Percentiles rank a stretch among this genome's conserved stretches.
Conservation (phyloP, 2,888 invertebrate genomes). For the Venustoraphidia nigricollis region DNA sequence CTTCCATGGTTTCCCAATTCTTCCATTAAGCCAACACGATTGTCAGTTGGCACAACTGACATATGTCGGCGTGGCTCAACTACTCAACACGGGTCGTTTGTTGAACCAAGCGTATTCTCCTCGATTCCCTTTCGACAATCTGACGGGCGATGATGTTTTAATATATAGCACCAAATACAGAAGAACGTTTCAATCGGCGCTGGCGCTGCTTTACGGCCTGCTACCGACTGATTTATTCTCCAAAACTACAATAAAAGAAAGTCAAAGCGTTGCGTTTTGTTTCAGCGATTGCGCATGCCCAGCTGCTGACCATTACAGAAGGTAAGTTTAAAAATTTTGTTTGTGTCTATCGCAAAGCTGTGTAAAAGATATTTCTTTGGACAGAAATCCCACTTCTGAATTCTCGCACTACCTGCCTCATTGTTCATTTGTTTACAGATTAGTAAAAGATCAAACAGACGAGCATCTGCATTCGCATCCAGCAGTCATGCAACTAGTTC, state of each 20-base stretch:
- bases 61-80: conserved; percentile 64
- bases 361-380: too few relatives aligned
- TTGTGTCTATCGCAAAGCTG: too few relatives aligned
- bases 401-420: neutral
- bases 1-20: conserved; percentile 69
- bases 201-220: conserved; percentile 61
- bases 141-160: conserved; percentile 40
- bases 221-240: conserved; percentile 49
- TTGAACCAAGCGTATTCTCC: conserved; percentile 42
- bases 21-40: conserved; percentile 47
- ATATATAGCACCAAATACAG: conserved; percentile 72
- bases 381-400: too few relatives aligned
- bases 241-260: conserved; percentile 53
- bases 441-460: conserved; percentile 40
- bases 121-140: conserved; percentile 27
- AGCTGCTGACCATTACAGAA: conserved; percentile 43
- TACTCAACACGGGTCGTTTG: conserved; percentile 60
- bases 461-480: conserved; percentile 57
- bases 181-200: conserved; percentile 80
- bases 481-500: conserved; percentile 53
- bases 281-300: conserved; percentile 73
- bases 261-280: conserved; percentile 72
- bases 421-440: conserved; percentile 25
- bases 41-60: conserved; percentile 82
- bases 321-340: conserved; percentile 18